phyloP scores from a whole-genome alignment of 1,140 invertebrate genomes.

The Aphelinus atriplicis region DNA sequence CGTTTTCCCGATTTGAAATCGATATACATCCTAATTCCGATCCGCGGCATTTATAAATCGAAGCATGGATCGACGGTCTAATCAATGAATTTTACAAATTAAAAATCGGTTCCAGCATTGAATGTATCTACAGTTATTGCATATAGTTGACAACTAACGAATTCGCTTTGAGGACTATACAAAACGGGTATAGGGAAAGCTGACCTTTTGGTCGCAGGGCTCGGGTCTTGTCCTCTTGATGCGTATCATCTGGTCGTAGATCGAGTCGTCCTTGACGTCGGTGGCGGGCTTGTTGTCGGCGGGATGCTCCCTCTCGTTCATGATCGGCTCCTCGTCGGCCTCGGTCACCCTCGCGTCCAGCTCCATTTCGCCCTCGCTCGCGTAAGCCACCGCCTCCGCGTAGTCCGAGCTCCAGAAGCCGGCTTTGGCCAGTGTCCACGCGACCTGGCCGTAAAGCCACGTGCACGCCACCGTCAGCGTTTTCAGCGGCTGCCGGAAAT shows the following conservation, averaged over 20 bases:
- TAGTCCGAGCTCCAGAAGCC: slow-evolving; percentile 60
- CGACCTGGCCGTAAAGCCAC: slow-evolving; percentile 64
- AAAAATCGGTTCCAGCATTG: neutral
- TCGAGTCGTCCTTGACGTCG: slow-evolving; percentile 65
- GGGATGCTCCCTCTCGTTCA: slow-evolving; percentile 42
- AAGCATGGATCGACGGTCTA: too few species aligned
- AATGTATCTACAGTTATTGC: too few species aligned
- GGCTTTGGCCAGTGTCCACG: slow-evolving; percentile 63
- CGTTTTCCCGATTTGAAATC: too few species aligned
- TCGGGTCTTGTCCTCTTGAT: slow-evolving; percentile 82
- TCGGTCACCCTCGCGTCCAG: slow-evolving; percentile 39
- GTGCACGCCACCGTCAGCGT: slow-evolving; percentile 57
- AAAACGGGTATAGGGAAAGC: neutral
- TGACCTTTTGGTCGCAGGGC: slow-evolving; percentile 80
- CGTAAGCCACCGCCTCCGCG: slow-evolving; percentile 53
- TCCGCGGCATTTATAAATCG: too few species aligned
- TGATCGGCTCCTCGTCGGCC: slow-evolving; percentile 59
- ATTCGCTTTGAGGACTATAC: too few species aligned
- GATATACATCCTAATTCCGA: too few species aligned
- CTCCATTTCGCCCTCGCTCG: slow-evolving; percentile 56
- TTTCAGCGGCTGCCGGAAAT: slow-evolving; percentile 60
- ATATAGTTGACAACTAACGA: too few species aligned
- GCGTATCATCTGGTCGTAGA: slow-evolving; percentile 69
- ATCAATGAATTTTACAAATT: neutral
- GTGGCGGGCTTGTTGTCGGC: slow-evolving; percentile 62